Base-by-base conservation (phyloP, 2,113 vertebrate species). In the Percopsis transmontana region DNA sequence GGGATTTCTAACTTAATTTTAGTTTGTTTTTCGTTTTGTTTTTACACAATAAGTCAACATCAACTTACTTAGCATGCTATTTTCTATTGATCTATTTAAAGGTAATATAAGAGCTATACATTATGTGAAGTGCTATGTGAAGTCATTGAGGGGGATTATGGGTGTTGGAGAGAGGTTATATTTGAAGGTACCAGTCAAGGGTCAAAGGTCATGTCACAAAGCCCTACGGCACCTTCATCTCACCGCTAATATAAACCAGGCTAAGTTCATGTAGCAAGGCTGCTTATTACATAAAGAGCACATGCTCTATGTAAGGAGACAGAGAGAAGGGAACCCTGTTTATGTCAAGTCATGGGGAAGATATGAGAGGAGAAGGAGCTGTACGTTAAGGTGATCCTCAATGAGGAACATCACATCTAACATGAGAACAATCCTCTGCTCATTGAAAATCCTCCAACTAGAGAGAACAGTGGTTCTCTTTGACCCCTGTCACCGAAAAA, bases 161-260 rank as follows among this genome's bases (percentile, higher is more conserved):
- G 27, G 3, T 6, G 27, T 7, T 33, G 27, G 27, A 33, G 27
- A 33, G 8, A 33, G 27, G 27, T 6, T 33, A 6, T 69, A 44
- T 63, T 76, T 78, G 74, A 54, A 61, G 58, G 65, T 77, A 83
- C 59, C 77, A 80, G 64, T 69, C 67, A 55, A 3, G 48, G 73
- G 77, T 71, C 59, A 83, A 58, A 78, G 68, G 56, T 74, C 73
- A 73, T 66, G 55, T 68, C 60, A 79, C 3, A 47, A 47, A 54
- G 40, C 58, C 51, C 19, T 65, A 47, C 65, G 58, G 51, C 70
- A 27, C 63, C 47, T 68, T 67, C 21, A 76, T 70, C 69, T 65
- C 11, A 15, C 21, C 68, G 68, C 66, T 70, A 38, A 70, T 69
- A 39, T 74, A 75, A 80, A 78, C 70, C 45, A 51, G 58, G 27